Evolutionary conservation across 2,113 vertebrate species (phyloP).

Genomic region (Stegostoma tigrinum): DNA sequence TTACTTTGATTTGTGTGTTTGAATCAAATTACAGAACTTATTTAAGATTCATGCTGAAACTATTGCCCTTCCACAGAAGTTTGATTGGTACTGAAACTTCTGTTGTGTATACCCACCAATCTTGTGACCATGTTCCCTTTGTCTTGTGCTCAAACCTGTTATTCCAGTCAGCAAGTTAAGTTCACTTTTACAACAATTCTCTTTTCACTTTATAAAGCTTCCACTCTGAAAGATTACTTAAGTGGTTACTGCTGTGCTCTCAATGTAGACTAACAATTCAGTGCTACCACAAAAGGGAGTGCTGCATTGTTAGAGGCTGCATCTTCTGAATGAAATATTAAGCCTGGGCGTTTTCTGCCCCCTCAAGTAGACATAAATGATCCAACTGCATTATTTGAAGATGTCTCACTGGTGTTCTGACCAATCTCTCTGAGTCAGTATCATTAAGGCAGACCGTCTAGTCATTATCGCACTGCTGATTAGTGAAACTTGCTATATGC

Average conservation of each 20-base stretch:
- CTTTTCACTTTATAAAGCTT: background rate
- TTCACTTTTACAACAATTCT: background rate
- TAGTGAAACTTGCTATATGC: no score
- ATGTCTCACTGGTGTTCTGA: no score
- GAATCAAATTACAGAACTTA: background rate
- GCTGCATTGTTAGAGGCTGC: background rate
- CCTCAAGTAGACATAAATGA: no score
- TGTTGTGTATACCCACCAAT: background rate
- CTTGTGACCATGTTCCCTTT: no score
- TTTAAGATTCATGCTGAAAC: background rate
- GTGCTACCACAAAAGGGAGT: background rate
- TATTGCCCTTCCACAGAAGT: background rate
- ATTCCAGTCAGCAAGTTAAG: background rate
- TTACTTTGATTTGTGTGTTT: background rate
- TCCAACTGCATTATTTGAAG: no score
- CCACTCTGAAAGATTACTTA: background rate
- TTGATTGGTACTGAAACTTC: background rate
- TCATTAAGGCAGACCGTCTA: no score
- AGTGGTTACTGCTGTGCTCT: background rate
- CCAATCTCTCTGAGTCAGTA: no score
- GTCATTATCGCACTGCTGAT: no score
- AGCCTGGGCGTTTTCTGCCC: no score
- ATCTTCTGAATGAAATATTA: background rate
- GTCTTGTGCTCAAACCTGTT: background rate
- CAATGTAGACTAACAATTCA: background rate